phyloP scores from a whole-genome alignment of 2,888 invertebrate species.

The Abrostola tripartita region DNA sequence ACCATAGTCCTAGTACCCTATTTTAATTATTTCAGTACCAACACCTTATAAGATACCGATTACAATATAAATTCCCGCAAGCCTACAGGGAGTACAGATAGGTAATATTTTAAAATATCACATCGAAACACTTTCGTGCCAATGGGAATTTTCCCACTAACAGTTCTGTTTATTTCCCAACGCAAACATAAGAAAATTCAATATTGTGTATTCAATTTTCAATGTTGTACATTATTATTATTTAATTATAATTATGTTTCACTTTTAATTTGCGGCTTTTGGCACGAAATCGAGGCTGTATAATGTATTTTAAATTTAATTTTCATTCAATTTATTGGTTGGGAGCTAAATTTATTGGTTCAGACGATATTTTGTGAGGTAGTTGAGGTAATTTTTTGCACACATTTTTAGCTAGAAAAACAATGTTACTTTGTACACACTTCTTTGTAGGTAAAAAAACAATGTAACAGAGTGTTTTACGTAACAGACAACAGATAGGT shows the following conservation, averaged over 20 bases:
- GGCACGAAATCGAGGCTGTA: neutral
- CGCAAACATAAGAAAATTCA: slow-evolving; percentile 8
- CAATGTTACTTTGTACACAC: no score
- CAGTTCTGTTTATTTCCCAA: slow-evolving; percentile 19
- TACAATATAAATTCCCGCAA: slow-evolving; percentile 24
- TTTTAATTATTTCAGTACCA: neutral
- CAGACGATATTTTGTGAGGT: neutral
- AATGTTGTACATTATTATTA: neutral
- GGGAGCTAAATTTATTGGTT: neutral
- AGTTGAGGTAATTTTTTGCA: neutral
- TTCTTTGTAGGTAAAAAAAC: no score
- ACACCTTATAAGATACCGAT: neutral
- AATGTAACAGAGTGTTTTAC: no score
- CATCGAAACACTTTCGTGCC: slow-evolving; percentile 47
- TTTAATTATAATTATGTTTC: slow-evolving; percentile 1
- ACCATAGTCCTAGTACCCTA: neutral
- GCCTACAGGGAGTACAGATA: neutral
- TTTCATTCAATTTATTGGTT: neutral
- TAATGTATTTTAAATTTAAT: slow-evolving; percentile 2
- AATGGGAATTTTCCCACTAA: slow-evolving; percentile 33
- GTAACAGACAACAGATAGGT: no score
- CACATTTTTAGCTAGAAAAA: neutral
- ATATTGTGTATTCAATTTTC: slow-evolving; percentile 13
- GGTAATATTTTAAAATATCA: slow-evolving; percentile 39
- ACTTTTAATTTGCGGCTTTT: slow-evolving; percentile 21